These are phyloP conservation scores for Stegophylla sp. DNA, from an alignment of 2,888 invertebrate species.

Conservation along the genomic window DNA sequence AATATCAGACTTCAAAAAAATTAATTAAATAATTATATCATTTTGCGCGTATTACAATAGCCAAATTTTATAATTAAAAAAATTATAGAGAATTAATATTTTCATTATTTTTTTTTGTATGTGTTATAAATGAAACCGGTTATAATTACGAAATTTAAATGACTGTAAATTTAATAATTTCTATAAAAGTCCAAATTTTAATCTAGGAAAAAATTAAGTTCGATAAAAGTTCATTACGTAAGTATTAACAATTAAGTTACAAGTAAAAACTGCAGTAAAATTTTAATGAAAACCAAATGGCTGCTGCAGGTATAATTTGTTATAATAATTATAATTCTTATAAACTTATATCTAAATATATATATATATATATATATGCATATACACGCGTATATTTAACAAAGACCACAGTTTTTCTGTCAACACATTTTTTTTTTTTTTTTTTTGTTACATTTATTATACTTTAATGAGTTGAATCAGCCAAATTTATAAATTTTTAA, in stretches of 20 bases:
- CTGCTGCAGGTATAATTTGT: not conserved
- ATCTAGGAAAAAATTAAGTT: not conserved
- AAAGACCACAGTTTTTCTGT: not conserved
- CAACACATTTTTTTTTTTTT: constrained; percentile 16
- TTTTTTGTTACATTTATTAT: constrained; percentile 43
- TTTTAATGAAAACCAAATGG: not conserved
- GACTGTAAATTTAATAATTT: not conserved
- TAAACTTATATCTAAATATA: no score
- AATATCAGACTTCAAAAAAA: no score
- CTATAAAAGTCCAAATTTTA: not conserved
- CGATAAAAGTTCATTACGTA: not conserved
- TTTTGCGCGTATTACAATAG: no score
- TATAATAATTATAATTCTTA: not conserved
- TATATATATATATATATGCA: no score
- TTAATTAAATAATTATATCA: no score
- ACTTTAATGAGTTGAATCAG: constrained; percentile 7
- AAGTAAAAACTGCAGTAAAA: not conserved
- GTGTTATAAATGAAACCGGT: constrained; percentile 3
- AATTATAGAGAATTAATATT: not conserved
- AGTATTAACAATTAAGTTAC: not conserved
- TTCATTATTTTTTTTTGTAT: not conserved
- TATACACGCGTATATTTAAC: not conserved
- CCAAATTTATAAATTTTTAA: constrained; percentile 17
- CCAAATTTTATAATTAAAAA: not conserved
- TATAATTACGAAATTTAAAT: not conserved